Evolutionary conservation across 1,140 invertebrate species (phyloP), one percentile per base, ranked within the genome.

Genomic region (Gerris buenoi): DNA sequence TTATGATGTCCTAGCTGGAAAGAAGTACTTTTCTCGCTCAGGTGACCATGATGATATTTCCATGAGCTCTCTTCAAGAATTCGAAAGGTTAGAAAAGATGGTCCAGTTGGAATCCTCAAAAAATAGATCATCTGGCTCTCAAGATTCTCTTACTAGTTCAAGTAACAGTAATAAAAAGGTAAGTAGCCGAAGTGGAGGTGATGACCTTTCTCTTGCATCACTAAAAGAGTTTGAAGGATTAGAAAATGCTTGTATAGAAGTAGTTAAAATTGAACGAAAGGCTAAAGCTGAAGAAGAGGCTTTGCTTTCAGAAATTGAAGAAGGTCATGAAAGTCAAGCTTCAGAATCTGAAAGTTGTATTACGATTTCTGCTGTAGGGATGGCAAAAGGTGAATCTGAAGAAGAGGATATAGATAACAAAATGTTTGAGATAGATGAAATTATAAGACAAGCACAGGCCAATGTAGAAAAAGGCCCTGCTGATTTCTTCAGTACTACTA

Each of bases 141-240:
- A 89, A 72, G 89, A 90, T 77, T 90, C 88, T 0, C 80, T 85
- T 0, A 79, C 77, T 23, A 84, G 82, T 83, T 89, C 70, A 84
- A 87, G 25, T 81, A 82, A 67, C 79, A 86, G 71, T 81, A 84
- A 74, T 78, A 82, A 62, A 72, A 80, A 66, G 75, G 29, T 83
- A 84, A 70, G 83, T 83, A 72, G 86, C 71, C 82, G 81, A 2
- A 90, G 90, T 73, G 90, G 89, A 25, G 90, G 89, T 25, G 93
- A 96, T 78, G 90, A 95, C 76, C 81, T 93, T 22, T 95, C 92
- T 1, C 76, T 94, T n/a, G 91, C 89, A 2, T 97, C 93, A 23
- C 78, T 96, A 1, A 93, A 93, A 75, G 95, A 98, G 77, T 97
- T 97, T 77, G 94, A 97, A 82, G 86, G 88, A 0, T 77, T 97